Conservation (phyloP, 2,888 invertebrate genomes). For the Coremacera marginata region DNA sequence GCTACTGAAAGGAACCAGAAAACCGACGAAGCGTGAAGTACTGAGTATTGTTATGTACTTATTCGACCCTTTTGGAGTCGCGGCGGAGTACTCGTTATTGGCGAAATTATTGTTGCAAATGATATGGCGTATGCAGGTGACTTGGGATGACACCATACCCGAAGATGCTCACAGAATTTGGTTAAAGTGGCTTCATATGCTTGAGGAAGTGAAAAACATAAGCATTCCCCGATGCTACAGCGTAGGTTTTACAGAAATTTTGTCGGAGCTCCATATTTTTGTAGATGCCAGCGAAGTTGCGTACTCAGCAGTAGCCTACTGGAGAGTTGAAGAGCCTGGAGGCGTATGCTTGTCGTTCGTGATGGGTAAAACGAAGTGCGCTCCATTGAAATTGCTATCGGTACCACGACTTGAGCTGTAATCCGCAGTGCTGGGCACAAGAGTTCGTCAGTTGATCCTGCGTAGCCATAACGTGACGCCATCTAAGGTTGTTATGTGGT, state of each 20-base stretch:
- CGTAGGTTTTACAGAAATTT: no score
- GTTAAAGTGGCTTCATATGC: slow-evolving; percentile 27
- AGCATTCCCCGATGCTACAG: no score
- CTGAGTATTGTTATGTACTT: slow-evolving; percentile 52
- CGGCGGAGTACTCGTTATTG: slow-evolving; percentile 45
- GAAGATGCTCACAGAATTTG: slow-evolving; percentile 19
- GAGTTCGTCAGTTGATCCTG: slow-evolving; percentile 23
- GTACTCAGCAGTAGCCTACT: slow-evolving; percentile 40
- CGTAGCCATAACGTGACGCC: slow-evolving; percentile 28
- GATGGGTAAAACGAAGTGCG: slow-evolving; percentile 28
- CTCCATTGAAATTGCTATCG: slow-evolving; percentile 30
- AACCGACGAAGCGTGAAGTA: slow-evolving; percentile 49
- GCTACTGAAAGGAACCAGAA: slow-evolving; percentile 21
- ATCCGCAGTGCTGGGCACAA: slow-evolving; percentile 37
- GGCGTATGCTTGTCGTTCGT: neutral
- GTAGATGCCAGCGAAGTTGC: slow-evolving; percentile 41
- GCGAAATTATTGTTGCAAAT: slow-evolving; percentile 37
- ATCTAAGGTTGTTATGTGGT: slow-evolving; percentile 26
- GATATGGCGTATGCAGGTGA: slow-evolving; percentile 24
- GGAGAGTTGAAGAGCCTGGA: neutral
- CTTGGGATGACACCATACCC: slow-evolving; percentile 37
- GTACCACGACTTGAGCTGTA: slow-evolving; percentile 29
- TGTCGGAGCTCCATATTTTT: slow-evolving; percentile 32
- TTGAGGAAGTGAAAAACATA: no score
- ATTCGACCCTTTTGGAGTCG: slow-evolving; percentile 52